phyloP scores from a whole-genome alignment of 1,140 invertebrate species.

The Drosophila orena region DNA sequence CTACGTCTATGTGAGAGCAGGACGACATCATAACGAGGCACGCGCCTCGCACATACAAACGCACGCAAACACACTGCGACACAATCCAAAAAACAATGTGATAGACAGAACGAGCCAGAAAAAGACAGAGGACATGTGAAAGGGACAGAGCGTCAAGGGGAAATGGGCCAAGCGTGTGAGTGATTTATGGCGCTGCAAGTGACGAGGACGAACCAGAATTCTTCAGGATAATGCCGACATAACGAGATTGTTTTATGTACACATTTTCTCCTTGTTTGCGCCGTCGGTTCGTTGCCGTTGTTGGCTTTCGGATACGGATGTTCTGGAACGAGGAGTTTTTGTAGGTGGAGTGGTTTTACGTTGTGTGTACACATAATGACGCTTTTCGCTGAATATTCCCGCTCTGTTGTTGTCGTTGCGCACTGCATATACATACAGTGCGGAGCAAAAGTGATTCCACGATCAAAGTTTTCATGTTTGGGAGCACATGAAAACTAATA shows the following conservation, averaged over 20 bases:
- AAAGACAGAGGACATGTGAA: not conserved
- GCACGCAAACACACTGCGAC: conserved; percentile 44
- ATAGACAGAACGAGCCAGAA: conserved; percentile 1
- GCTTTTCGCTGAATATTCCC: conserved; percentile 64
- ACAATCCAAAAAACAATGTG: conserved; percentile 13
- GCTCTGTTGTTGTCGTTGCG: conserved; percentile 31
- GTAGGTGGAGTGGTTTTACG: conserved; percentile 35
- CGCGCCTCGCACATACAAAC: conserved; percentile 24
- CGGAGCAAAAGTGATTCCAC: too few relatives aligned
- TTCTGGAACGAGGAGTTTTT: conserved; percentile 7
- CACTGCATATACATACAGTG: too few relatives aligned
- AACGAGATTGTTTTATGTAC: conserved; percentile 84
- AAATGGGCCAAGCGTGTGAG: conserved; percentile 81
- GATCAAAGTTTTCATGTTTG: too few relatives aligned
- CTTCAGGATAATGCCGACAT: conserved; percentile 84
- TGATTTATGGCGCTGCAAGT: conserved; percentile 82
- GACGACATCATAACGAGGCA: conserved; percentile 55
- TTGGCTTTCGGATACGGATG: conserved; percentile 25
- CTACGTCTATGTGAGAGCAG: conserved; percentile 50
- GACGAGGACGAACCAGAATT: conserved; percentile 84
- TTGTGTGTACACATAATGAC: conserved; percentile 70
- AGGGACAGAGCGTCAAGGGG: conserved; percentile 22
- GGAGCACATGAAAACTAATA: too few relatives aligned
- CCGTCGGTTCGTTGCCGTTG: conserved; percentile 42
- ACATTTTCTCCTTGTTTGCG: conserved; percentile 73